A percentile compares a stretch with the other conserved stretches of the same genome.
Conservation (phyloP, 2,797 vertebrate genomes). For the Urophycis tenuis region DNA sequence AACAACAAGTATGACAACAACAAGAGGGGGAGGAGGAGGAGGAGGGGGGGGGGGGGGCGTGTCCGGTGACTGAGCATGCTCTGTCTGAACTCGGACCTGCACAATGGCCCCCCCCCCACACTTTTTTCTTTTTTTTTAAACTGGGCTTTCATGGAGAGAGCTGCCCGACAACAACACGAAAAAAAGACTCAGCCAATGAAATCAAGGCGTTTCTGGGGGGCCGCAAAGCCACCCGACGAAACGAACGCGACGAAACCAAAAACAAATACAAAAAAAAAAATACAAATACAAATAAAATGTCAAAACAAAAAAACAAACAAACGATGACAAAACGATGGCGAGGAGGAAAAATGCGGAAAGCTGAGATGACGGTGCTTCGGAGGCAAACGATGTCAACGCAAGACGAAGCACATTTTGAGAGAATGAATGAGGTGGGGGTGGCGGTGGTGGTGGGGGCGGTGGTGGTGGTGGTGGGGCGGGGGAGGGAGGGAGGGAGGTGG, state of each 20-base stretch:
- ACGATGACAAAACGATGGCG: not conserved
- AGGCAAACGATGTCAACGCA: slow-evolving; percentile 3
- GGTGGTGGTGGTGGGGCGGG: not conserved
- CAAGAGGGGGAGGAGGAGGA: not conserved
- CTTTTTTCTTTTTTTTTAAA: not conserved
- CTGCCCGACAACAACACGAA: not conserved
- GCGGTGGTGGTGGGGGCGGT: no score
- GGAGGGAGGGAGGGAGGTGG: not conserved
- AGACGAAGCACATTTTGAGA: not conserved
- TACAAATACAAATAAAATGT: slow-evolving; percentile 23
- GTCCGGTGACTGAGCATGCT: slow-evolving; percentile 61
- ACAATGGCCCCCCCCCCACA: not conserved
- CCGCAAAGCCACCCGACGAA: not conserved
- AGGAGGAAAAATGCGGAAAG: not conserved
- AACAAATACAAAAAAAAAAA: slow-evolving; percentile 47
- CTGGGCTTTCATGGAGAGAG: not conserved
- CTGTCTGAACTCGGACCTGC: slow-evolving; percentile 58
- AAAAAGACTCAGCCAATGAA: not conserved
- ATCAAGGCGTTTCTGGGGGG: not conserved
- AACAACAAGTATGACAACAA: not conserved
- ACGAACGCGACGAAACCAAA: slow-evolving; percentile 21
- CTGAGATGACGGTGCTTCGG: slow-evolving; percentile 7
- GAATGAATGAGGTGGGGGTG: not conserved
- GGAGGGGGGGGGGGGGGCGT: not conserved
- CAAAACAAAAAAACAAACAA: slow-evolving; percentile 44